These are phyloP conservation scores for Eumeta japonica DNA, from an alignment of 1,140 invertebrate species.

Conservation along the genomic window DNA sequence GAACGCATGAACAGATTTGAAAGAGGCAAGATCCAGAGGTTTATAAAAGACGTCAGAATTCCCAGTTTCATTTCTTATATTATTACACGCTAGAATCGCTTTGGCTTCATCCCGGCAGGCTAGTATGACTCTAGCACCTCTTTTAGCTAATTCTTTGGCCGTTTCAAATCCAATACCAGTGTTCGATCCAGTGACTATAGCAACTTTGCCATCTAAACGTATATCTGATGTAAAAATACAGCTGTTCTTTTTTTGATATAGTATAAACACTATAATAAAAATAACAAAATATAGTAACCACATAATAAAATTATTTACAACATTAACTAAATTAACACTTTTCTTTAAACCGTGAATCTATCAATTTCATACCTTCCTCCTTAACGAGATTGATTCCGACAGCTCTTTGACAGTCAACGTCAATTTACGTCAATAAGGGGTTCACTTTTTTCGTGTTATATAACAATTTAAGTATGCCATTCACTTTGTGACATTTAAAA, in stretches of 20 bases:
- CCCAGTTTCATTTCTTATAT: conserved; percentile 43
- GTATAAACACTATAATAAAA: conserved; percentile 2
- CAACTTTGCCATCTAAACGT: conserved; percentile 37
- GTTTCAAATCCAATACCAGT: conserved; percentile 83
- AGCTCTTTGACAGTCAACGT: no score
- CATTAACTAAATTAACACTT: no score
- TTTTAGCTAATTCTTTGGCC: conserved; percentile 65
- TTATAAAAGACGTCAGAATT: conserved; percentile 49
- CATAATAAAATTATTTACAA: not conserved
- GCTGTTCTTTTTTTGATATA: conserved; percentile 11
- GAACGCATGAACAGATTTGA: conserved; percentile 69
- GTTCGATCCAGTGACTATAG: conserved; percentile 76
- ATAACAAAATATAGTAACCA: not conserved
- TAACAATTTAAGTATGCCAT: no score
- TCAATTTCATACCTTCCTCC: no score
- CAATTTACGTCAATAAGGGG: no score
- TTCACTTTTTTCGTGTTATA: no score
- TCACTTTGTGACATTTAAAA: no score
- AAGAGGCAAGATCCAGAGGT: conserved; percentile 67
- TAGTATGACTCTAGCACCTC: conserved; percentile 76
- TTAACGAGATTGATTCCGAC: no score
- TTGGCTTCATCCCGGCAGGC: conserved; percentile 73
- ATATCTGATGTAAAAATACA: conserved; percentile 13
- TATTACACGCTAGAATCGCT: conserved; percentile 33
- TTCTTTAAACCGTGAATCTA: no score